Evolutionary conservation across 2,797 vertebrate species (phyloP), one percentile per base, ranked within the genome.

Genomic region (Bucorvus abyssinicus): DNA sequence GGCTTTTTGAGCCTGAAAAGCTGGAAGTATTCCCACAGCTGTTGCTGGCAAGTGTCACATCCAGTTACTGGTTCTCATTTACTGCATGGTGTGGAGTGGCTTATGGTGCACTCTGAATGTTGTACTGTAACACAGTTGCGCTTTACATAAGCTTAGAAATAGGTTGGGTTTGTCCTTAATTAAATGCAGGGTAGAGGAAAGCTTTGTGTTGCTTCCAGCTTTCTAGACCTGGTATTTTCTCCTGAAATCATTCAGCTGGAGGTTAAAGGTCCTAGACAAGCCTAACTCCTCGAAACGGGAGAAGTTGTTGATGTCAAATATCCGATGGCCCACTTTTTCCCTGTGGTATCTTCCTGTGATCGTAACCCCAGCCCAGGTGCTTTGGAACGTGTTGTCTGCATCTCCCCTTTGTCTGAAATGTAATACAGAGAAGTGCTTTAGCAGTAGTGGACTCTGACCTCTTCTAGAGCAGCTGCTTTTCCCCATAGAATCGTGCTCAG

Each of bases 1-100:
- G 78, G 91, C 95, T 93, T 69, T 52, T 52, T 38, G 64, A 84
- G 90, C 34, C 63, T 69, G 10, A 71, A 30, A 45, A 84, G 87
- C 94, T 96, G 93, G 73, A 87, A 75, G 44, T 27, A 15, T 94
- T 95, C 96, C 95, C 79, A 75, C 86, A 92, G 97, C 95, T 94
- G 91, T 73, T 94, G 94, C 84, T 79, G 63, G 76, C 73, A 40
- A 95, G 92, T 90, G 95, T 65, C 87, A 49, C 82, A 90, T 81
- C 21, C 82, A 89, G 86, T 86, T 15, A n/a, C 73, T 89, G 80
- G 68, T 77, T 65, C 71, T 84, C 22, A 27, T 91, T 93, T 83
- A 29, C 83, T 36, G 79, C 52, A 16, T 50, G 10, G 34, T 89
- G 71, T 60, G 85, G 80, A 55, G 71, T n/a, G 26, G 45, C 67